These are phyloP conservation scores for Nasonia oneida DNA, from an alignment of 2,888 invertebrate genomes.

Conservation along the genomic window DNA sequence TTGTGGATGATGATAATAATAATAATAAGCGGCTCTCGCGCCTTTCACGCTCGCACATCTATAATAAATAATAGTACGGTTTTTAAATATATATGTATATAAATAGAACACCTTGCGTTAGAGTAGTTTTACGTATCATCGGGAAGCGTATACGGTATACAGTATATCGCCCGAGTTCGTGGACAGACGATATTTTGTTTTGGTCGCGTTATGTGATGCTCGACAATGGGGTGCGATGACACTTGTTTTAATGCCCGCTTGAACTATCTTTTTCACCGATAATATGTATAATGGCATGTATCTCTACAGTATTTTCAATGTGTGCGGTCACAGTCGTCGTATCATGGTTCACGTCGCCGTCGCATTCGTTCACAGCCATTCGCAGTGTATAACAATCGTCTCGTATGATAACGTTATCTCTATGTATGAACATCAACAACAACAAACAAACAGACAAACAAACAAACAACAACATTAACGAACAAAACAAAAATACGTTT, in stretches of 20 bases:
- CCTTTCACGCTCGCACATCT: background rate
- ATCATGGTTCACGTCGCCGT: background rate
- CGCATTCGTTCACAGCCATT: slow-evolving; percentile 65
- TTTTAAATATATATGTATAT: background rate
- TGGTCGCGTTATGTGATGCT: too few species aligned
- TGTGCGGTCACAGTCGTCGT: slow-evolving; percentile 6
- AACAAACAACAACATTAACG: background rate
- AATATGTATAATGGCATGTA: too few species aligned
- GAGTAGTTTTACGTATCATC: background rate
- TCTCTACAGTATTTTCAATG: too few species aligned
- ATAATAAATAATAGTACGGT: slow-evolving; percentile 45
- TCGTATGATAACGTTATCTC: background rate
- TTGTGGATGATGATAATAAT: background rate
- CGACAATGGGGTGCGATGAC: too few species aligned
- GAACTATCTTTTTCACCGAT: too few species aligned
- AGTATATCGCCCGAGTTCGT: background rate
- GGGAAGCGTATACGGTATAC: background rate
- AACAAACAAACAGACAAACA: background rate
- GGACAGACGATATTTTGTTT: too few species aligned
- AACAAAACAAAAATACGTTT: background rate
- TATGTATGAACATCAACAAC: background rate
- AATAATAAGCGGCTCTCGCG: slow-evolving; percentile 7
- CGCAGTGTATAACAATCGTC: slow-evolving; percentile 54
- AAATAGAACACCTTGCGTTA: slow-evolving; percentile 39
- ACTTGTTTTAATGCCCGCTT: too few species aligned